Evolutionary conservation across 37 sponge, comb jelly and placozoan species (phyloP), one percentile per base, ranked within the genome.

Genomic region (Oscarella lobularis): DNA sequence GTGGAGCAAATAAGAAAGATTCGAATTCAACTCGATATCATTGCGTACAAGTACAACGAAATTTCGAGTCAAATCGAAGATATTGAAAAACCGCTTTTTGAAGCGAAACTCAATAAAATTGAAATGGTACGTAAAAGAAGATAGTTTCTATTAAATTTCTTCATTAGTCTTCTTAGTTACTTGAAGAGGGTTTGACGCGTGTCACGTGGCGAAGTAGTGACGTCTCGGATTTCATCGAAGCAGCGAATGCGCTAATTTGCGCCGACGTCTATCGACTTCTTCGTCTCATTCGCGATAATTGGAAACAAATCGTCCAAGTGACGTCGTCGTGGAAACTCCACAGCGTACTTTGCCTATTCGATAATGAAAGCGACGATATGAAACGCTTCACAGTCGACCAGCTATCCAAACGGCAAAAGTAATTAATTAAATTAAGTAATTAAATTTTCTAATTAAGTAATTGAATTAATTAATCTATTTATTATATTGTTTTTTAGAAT

Each of bases 131-230:
- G 60, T 48, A 48, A 9, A 27, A 27, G 60, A 9, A 48, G 20
- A 48, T 20, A 48, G 20, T 48, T 48, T 48, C 9, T 48, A 48
- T 9, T 20, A 48, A 27, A 27, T 48, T 48, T 48, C 60, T 27
- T 48, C 9, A 20, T 48, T 27, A 9, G 60, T 48, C 9, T 48
- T 48, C 20, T 48, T 20, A 48, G 60, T 27, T 48, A 27, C 14
- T 48, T 48, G 60, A 48, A 48, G 20, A 48, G 9, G 81, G 76
- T 2, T 75, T 34, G 38, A 34, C 74, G 3, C 33, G 36, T 60
- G 66, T 80, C 2, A 80, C 81, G 29, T 80, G 81, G 81, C 74
- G 66, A 37, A 78, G 76, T 60, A 67, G 60, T 40, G 81, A 80
- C 36, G 40, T 73, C 5, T 67, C 68, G 35, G 81, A 80, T 32